A percentile compares a stretch with the other conserved stretches of the same genome.
Conservation (phyloP, 2,888 invertebrate species). For the Cheilosia impressa region DNA sequence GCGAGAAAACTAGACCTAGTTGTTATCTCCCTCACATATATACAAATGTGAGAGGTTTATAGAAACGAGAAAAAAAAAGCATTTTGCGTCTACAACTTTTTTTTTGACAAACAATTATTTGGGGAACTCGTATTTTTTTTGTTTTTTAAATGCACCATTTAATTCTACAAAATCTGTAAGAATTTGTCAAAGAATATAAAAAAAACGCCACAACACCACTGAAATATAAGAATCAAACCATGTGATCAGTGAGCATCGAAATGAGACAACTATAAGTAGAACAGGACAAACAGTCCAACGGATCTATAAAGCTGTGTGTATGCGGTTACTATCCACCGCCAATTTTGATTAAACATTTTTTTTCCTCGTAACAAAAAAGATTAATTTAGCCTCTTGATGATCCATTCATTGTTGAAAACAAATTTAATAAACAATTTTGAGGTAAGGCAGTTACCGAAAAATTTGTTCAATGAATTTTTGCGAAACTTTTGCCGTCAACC, state of each 20-base stretch:
- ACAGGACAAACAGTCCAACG: slow-evolving; percentile 37
- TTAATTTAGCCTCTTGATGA: neutral
- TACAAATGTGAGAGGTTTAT: too few species aligned
- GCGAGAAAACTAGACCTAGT: slow-evolving; percentile 57
- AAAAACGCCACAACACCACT: slow-evolving; percentile 1
- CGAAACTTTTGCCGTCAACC: slow-evolving; percentile 23
- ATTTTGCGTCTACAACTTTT: slow-evolving; percentile 52
- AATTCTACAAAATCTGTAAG: too few species aligned
- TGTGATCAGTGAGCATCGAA: slow-evolving; percentile 67
- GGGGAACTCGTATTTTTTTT: too few species aligned
- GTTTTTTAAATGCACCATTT: too few species aligned
- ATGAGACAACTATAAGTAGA: slow-evolving; percentile 54
- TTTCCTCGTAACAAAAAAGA: slow-evolving; percentile 10
- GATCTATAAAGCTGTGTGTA: slow-evolving; percentile 19
- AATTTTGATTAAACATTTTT: slow-evolving; percentile 75
- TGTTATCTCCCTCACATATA: slow-evolving; percentile 45
- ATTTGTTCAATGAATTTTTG: slow-evolving; percentile 1
- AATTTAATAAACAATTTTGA: slow-evolving; percentile 31
- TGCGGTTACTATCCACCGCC: slow-evolving; percentile 75
- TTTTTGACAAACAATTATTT: neutral
- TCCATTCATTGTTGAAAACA: slow-evolving; percentile 57
- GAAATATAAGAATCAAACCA: slow-evolving; percentile 46
- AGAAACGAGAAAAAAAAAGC: slow-evolving; percentile 34
- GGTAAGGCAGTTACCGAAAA: neutral
- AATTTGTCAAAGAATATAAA: neutral